Conservation (phyloP, 2,888 invertebrate species). For the Furcula furcula region DNA sequence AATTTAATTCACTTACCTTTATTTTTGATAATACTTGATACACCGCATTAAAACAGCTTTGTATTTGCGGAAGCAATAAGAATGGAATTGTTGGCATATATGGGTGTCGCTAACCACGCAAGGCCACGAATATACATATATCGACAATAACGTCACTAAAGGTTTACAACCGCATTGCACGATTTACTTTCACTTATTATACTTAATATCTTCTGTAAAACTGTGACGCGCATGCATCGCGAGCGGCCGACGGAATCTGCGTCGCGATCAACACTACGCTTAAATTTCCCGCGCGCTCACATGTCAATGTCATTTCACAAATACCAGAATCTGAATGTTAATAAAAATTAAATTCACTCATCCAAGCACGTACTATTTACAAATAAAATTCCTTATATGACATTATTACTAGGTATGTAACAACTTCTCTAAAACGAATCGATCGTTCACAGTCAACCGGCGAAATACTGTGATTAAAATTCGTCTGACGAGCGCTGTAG, state of each 20-base stretch:
- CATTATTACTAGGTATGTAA: too few relatives aligned
- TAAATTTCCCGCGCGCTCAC: slow-evolving; percentile 62
- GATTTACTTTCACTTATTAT: slow-evolving; percentile 63
- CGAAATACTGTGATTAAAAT: slow-evolving; percentile 37
- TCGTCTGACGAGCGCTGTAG: slow-evolving; percentile 50
- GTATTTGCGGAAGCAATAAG: slow-evolving; percentile 45
- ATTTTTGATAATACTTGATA: slow-evolving; percentile 3
- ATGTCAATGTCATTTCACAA: slow-evolving; percentile 59
- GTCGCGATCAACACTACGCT: slow-evolving; percentile 26
- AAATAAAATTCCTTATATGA: too few relatives aligned
- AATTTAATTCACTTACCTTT: slow-evolving; percentile 19
- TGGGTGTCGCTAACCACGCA: slow-evolving; percentile 64
- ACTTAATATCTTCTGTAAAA: slow-evolving; percentile 31
- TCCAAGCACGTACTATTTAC: too few relatives aligned
- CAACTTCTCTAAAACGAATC: slow-evolving; percentile 37
- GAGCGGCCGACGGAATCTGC: slow-evolving; percentile 9
- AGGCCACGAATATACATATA: slow-evolving; percentile 44
- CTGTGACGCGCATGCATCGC: slow-evolving; percentile 23
- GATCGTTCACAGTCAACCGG: slow-evolving; percentile 34
- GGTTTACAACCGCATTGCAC: slow-evolving; percentile 51
- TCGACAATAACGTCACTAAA: slow-evolving; percentile 51
- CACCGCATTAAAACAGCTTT: slow-evolving; percentile 17
- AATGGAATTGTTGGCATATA: slow-evolving; percentile 50
- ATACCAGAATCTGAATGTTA: slow-evolving; percentile 11
- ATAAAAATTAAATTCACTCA: too few relatives aligned